These are phyloP conservation scores for Erpobdella octoculata DNA, from an alignment of 2,888 invertebrate species.

Conservation along the genomic window DNA sequence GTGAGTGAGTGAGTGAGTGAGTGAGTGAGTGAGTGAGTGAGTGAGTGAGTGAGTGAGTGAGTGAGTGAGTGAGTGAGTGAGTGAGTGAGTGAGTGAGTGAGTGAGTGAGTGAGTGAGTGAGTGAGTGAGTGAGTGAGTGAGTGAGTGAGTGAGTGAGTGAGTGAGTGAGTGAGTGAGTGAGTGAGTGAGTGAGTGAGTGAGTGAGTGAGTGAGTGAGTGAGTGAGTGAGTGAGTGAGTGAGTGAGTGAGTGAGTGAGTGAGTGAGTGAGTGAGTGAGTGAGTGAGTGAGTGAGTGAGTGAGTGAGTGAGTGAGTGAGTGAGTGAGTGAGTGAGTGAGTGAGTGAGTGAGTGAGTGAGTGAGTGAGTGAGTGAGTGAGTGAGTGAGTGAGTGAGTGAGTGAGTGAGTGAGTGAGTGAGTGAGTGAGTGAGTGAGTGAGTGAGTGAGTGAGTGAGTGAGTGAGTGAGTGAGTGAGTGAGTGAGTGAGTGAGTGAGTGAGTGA, in stretches of 20 bases:
- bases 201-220: neutral
- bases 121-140: constrained; percentile 19
- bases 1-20: constrained; percentile 8
- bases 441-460: neutral
- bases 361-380: neutral
- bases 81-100: neutral
- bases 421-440: neutral
- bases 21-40: neutral
- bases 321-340: neutral
- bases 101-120: constrained; percentile 20
- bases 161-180: constrained; percentile 19
- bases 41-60: too few species aligned
- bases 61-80: too few species aligned
- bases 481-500: neutral
- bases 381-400: neutral
- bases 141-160: constrained; percentile 20
- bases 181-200: neutral
- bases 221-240: too few species aligned
- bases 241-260: neutral
- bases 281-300: neutral
- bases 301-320: neutral
- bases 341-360: neutral
- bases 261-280: neutral
- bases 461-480: neutral
- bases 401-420: neutral